Conservation (phyloP, 2,888 invertebrate genomes). For the Hirtodrosophila trivittata region DNA sequence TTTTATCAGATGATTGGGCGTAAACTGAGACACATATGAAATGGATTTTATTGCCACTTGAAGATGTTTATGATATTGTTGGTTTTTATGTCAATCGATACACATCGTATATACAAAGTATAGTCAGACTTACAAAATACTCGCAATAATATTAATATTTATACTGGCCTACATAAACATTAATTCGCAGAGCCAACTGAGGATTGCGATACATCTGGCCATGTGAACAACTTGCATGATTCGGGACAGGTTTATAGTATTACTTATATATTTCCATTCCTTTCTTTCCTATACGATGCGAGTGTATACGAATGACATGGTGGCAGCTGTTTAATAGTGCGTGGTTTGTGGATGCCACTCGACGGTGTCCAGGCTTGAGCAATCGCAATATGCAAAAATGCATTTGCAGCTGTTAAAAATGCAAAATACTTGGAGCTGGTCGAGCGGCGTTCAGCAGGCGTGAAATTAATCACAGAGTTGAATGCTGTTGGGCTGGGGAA, state of each 20-base stretch:
- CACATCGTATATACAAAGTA: constrained; percentile 3
- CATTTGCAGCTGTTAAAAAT: constrained; percentile 47
- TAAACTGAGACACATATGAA: constrained; percentile 44
- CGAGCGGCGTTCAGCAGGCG: constrained; percentile 59
- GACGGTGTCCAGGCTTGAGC: constrained; percentile 47
- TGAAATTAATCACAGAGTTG: constrained; percentile 66
- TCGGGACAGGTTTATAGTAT: constrained; percentile 36
- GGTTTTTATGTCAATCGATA: constrained; percentile 52
- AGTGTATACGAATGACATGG: constrained; percentile 34
- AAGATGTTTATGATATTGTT: constrained; percentile 33
- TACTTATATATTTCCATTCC: neutral
- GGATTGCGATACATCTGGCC: constrained; percentile 58
- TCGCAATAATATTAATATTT: constrained; percentile 51
- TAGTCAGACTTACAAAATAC: constrained; percentile 53
- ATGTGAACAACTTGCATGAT: constrained; percentile 51
- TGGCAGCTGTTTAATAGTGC: constrained; percentile 73
- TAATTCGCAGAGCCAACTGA: constrained; percentile 50
- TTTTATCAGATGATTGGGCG: constrained; percentile 36
- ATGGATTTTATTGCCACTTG: constrained; percentile 45
- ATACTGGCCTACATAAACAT: constrained; percentile 69
- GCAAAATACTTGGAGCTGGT: constrained; percentile 36
- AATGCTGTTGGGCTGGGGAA: constrained; percentile 3
- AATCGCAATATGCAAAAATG: constrained; percentile 47
- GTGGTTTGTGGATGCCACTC: constrained; percentile 60
- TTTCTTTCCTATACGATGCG: neutral